Evolutionary conservation across 2,113 vertebrate genomes (phyloP), one percentile per base, ranked within the genome.

Genomic region (Myotis brandtii): DNA sequence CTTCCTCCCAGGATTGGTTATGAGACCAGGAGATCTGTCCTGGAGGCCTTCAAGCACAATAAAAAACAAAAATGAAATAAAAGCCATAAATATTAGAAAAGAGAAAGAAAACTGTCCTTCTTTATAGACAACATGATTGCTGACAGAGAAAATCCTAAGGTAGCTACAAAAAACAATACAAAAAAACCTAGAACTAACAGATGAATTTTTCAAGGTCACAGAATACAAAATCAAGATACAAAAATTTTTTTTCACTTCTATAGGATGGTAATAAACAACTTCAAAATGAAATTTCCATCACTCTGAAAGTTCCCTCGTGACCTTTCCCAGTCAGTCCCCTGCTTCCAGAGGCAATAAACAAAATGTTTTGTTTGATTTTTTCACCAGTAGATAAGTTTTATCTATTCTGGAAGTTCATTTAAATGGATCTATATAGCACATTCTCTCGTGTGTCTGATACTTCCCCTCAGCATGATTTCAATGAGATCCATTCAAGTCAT

Each of bases 401-500:
- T 48, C 59, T 89, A 0, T 67, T 72, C 67, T 81, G 40, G 25
- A 91, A 66, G 52, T 80, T 81, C 25, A 54, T 82, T 0, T 83
- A 52, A 76, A 16, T 94, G 89, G 52, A 79, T 75, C 79, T 43
- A 67, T 18, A 23, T n/a, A 11, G 40, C 18, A 1, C 18, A 16
- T 67, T 75, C 27, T 43, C 37, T 89, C 50, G 9, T 37, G 30
- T 37, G 20, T 84, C 70, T 94, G 20, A 23, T 37, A 50, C 64
- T 90, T 87, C 89, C 30, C 9, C 59, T 86, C 6, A 52, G 40
- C 37, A 16, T 91, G 48, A n/a, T 87, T 90, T 96, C 62, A 80
- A 12, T n/a, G 52, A 79, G 10, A 52, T 11, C 23, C n/a, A 50
- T 54, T 46, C 18, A 5, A 27, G 30, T 34, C 43, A 9, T 50